Evolutionary conservation across 2,113 vertebrate genomes (phyloP).

Genomic region (Mesoclemmys tuberculata): DNA sequence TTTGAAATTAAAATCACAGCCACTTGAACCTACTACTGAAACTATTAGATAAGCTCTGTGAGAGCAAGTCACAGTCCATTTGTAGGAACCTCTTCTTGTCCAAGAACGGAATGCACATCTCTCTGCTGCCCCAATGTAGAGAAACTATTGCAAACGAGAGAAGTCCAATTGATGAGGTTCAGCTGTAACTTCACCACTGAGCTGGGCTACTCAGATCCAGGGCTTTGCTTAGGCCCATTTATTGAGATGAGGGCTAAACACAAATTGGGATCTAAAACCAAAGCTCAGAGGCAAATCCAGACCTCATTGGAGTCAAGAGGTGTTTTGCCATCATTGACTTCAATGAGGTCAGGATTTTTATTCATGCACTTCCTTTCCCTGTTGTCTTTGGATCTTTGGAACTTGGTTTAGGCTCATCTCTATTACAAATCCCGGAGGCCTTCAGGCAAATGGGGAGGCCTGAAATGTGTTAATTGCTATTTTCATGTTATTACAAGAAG

Average conservation of each 20-base stretch:
- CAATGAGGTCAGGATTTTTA: not conserved
- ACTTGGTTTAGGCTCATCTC: conserved; percentile 36
- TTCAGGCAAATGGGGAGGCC: not conserved
- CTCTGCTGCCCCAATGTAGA: not conserved
- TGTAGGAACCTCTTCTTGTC: not conserved
- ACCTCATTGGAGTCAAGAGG: too few species aligned
- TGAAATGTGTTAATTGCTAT: not conserved
- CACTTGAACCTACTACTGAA: not conserved
- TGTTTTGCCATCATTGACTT: conserved; percentile 26
- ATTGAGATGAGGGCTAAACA: too few species aligned
- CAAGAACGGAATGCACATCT: not conserved
- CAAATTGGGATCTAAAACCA: not conserved
- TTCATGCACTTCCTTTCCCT: not conserved
- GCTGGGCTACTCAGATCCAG: too few species aligned
- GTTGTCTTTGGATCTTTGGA: conserved; percentile 10
- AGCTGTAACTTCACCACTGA: too few species aligned
- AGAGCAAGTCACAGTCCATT: not conserved
- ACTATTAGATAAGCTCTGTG: not conserved
- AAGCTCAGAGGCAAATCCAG: too few species aligned
- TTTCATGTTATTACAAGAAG: not conserved
- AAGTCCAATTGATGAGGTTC: not conserved
- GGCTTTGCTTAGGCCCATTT: too few species aligned
- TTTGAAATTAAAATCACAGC: not conserved
- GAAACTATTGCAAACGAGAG: not conserved
- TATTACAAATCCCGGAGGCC: conserved; percentile 44